Evolutionary conservation across 1,140 invertebrate genomes (phyloP), one percentile per base, ranked within the genome.

Genomic region (Thaumetopoea pityocampa): DNA sequence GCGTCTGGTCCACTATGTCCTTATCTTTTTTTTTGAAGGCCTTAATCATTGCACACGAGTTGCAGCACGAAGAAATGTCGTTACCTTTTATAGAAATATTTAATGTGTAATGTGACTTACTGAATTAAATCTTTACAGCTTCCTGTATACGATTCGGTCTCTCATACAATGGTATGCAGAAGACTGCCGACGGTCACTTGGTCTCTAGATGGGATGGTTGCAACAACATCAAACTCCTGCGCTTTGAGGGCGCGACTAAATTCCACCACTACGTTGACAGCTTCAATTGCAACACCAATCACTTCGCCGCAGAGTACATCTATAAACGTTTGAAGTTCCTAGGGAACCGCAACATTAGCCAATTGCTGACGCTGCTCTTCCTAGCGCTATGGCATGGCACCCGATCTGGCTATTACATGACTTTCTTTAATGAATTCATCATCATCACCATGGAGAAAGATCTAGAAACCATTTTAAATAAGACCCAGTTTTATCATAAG

Each of bases 221-320:
- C 67, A 90, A 90, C 33, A 98, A 98, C 77, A 92, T 98, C 0
- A 90, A 93, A 54, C 60, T 98, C 1, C 59, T 77, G 14, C 82
- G 90, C 0, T 94, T 94, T 64, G 96, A 97, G 83, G 90, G 88
- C 14, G 89, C 92, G 2, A 91, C 90, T 1, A 91, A 91, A 24
- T 95, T 97, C 79, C 90, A 91, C 37, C 91, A 96, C 58, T 92
- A 96, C 58, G 94, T 98, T 28, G 83, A 90, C 38, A 93, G 94
- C 5, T 98, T 98, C 69, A 98, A 98, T 72, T 93, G 93, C 28
- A 97, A 97, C 64, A 98, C 97, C 0, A 98, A 98, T 83, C 86
- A 91, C 12, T 98, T 96, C 94, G 92, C 94, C 28, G 91, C 92
- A 0, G 92, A 95, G 82, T 97, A 99, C 67, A 86, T 98, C 23